Evolutionary conservation across 2,797 vertebrate species (phyloP).

Genomic region (Thamnophis elegans): DNA sequence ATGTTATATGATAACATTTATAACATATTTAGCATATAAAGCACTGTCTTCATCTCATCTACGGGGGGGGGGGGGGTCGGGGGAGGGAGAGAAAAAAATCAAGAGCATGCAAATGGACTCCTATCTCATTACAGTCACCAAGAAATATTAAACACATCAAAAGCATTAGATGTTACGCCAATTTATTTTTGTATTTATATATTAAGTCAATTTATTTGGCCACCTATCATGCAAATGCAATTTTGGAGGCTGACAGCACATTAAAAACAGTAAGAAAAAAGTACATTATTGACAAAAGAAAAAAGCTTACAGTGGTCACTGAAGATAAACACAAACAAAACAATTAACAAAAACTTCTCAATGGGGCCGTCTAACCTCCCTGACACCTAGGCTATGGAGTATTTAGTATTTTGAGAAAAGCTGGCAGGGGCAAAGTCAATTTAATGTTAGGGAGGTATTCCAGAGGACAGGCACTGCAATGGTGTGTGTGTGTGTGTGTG

Average conservation of each 20-base stretch:
- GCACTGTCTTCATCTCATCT: not conserved
- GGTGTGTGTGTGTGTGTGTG: not conserved
- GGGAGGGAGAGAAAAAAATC: fast-evolving
- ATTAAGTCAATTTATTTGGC: not conserved
- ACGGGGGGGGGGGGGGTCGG: fast-evolving
- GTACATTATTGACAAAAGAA: not conserved
- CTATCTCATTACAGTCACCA: no score
- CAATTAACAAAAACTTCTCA: not conserved
- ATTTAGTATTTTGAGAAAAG: not conserved
- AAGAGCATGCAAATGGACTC: not conserved
- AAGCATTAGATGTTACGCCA: slow-evolving; percentile 3
- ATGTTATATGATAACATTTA: not conserved
- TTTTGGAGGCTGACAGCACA: not conserved
- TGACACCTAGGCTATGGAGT: not conserved
- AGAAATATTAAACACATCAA: not conserved
- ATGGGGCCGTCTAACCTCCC: not conserved
- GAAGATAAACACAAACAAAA: not conserved
- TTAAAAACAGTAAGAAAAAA: not conserved
- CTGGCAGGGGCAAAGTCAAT: not conserved
- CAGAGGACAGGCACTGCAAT: not conserved
- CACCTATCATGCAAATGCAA: not conserved
- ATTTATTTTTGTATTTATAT: not conserved
- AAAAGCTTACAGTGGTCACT: not conserved
- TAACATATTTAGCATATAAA: not conserved
- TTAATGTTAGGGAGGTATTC: not conserved